These are phyloP conservation scores for Oxyruncus cristatus DNA, from an alignment of 2,113 vertebrate genomes.

Conservation along the genomic window DNA sequence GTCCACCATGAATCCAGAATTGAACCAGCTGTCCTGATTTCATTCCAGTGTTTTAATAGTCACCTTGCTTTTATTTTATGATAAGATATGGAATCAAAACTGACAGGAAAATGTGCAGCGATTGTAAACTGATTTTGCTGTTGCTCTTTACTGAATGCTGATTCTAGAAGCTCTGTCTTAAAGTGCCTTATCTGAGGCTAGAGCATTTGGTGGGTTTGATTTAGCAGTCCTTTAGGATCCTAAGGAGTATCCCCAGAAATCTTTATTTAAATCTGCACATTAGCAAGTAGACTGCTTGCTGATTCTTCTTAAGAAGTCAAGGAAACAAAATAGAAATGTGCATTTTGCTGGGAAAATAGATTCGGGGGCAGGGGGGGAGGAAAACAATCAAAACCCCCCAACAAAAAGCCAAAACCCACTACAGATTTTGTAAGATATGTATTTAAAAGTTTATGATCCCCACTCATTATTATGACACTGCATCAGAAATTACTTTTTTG, in stretches of 20 bases:
- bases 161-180: neutral
- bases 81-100: neutral
- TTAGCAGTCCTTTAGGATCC: neutral
- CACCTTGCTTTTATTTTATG: neutral
- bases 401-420: neutral
- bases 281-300: rapidly evolving
- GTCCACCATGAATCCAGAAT: neutral
- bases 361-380: rapidly evolving
- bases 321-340: neutral
- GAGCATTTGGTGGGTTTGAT: neutral
- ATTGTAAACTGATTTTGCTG: neutral
- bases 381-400: rapidly evolving
- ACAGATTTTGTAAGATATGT: neutral
- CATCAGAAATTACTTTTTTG: neutral
- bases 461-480: neutral
- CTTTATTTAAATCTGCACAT: neutral
- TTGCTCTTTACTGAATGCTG: neutral
- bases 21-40: neutral
- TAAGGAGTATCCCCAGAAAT: neutral
- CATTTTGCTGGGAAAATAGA: neutral
- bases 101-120: neutral
- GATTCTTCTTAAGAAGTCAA: neutral
- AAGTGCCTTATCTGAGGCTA: neutral
- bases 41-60: neutral
- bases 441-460: neutral